Evolutionary conservation across 2,113 vertebrate species (phyloP).

Genomic region (Electrona antarctica): DNA sequence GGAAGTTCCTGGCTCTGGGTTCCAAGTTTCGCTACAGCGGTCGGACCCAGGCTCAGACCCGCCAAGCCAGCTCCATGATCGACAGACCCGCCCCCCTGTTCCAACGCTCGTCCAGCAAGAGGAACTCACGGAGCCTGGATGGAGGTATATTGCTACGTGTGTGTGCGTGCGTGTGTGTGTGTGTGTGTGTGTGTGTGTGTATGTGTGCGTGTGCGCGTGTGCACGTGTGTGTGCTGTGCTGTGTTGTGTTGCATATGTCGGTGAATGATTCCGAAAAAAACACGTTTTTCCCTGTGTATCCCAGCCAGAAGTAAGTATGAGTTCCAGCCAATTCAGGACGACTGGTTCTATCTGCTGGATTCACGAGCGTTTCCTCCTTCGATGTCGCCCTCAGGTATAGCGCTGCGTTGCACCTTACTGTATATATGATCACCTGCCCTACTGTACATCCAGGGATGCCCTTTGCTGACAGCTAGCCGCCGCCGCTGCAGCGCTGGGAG

Average conservation of each 20-base stretch:
- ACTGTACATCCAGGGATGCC: background rate
- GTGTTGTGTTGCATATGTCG: no score
- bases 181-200: background rate
- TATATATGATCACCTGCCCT: background rate
- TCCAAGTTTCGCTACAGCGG: conserved; percentile 98
- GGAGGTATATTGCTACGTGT: conserved; percentile 80
- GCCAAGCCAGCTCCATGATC: conserved; percentile 95
- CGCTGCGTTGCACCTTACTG: background rate
- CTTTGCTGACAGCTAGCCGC: no score
- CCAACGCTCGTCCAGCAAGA: conserved; percentile 92
- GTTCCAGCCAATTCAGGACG: conserved; percentile 1
- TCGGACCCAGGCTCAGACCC: conserved; percentile 93
- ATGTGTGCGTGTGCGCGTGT: background rate
- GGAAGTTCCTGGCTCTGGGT: conserved; percentile 91
- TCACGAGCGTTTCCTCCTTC: background rate
- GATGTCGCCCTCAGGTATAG: background rate
- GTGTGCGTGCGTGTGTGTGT: background rate
- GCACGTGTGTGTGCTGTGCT: background rate
- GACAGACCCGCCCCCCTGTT: conserved; percentile 93
- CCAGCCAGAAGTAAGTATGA: conserved; percentile 14
- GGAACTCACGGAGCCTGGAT: conserved; percentile 92
- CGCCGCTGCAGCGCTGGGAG: no score
- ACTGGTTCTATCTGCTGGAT: conserved; percentile 23
- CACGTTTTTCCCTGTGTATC: background rate
- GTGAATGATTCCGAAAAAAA: background rate